Base-by-base conservation (phyloP, 2,797 vertebrate genomes). In the Sternotherus odoratus region DNA sequence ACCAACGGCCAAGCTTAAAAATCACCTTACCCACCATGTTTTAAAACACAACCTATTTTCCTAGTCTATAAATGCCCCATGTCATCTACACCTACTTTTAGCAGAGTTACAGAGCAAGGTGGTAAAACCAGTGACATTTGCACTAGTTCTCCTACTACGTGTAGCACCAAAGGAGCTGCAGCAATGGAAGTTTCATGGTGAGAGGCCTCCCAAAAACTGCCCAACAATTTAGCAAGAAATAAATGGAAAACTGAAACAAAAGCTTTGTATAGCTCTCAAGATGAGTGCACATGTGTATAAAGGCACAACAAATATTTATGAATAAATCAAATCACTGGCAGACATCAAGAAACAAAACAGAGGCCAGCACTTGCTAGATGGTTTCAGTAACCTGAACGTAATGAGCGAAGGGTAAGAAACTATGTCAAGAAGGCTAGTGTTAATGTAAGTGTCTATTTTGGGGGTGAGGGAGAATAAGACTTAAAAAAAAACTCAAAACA, bases 401-500 rank as follows among this genome's bases (percentile, higher is more conserved):
- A 5, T 1, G 4, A 92, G 17, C 2, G 79, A 56, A 81, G 21
- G n/a, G 56, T 75, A 24, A 77, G 39, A 83, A 74, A 12, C 7
- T n/a, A 79, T 77, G 33, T n/a, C 28, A 60, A 75, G 4, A 6
- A 89, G 17, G 26, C 69, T 83, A 51, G 26, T 79, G n/a, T 43
- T n/a, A 33, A 80, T 33, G 53, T 43, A 77, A 74, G 1, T 4
- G 4, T 53, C 50, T 11, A 23, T 7, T 24, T 57, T 16, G 72
- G 19, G 4, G 24, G 4, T 56, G 54, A 28, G 15, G n/a, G 57
- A 66, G 56, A 50, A 24, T 1, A 1, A 15, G 6, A 1, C 3
- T 12, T 3, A 4, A 28, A 6, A 5, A 0, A 0, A 2, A 13
- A 2, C 33, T 28, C 74, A 82, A 8, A 12, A 72, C 72, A 94